Evolutionary conservation across 2,888 invertebrate genomes (phyloP).

Genomic region (Drosophila affinis): DNA sequence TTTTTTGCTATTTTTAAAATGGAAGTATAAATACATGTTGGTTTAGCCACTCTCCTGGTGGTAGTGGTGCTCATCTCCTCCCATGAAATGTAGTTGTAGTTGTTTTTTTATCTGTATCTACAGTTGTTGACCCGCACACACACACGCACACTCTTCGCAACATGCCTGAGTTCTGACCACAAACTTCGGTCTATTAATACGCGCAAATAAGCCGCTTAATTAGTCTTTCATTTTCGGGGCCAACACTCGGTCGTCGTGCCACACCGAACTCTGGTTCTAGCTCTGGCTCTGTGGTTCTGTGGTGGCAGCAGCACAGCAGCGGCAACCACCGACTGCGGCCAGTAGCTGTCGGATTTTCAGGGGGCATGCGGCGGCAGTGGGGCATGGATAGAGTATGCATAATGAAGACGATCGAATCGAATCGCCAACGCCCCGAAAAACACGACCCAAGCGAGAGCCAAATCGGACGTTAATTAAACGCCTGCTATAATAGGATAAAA

Average conservation of each 20-base stretch:
- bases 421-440: conserved; percentile 20
- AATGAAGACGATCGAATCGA: conserved; percentile 68
- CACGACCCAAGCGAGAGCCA: conserved; percentile 36
- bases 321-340: conserved; percentile 51
- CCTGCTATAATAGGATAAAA: conserved; percentile 71
- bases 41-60: conserved; percentile 43
- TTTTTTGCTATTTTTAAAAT: conserved; percentile 67
- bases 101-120: conserved; percentile 9
- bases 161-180: conserved; percentile 53
- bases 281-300: neutral
- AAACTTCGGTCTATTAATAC: conserved; percentile 74
- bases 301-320: neutral
- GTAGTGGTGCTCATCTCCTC: conserved; percentile 13
- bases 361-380: conserved; percentile 19
- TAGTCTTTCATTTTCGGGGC: conserved; percentile 76
- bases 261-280: neutral
- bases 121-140: conserved; percentile 37
- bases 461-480: conserved; percentile 75
- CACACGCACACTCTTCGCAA: conserved; percentile 5
- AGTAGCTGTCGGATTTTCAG: conserved; percentile 73
- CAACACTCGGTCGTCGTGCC: conserved; percentile 1
- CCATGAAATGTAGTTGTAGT: neutral
- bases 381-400: conserved; percentile 58
- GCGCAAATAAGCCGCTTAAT: conserved; percentile 78
- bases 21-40: conserved; percentile 73